Percentiles rank a stretch among this genome's conserved stretches.
Evolutionary conservation across 2,888 invertebrate species (phyloP).

Genomic region (Ephialtes manifestator): DNA sequence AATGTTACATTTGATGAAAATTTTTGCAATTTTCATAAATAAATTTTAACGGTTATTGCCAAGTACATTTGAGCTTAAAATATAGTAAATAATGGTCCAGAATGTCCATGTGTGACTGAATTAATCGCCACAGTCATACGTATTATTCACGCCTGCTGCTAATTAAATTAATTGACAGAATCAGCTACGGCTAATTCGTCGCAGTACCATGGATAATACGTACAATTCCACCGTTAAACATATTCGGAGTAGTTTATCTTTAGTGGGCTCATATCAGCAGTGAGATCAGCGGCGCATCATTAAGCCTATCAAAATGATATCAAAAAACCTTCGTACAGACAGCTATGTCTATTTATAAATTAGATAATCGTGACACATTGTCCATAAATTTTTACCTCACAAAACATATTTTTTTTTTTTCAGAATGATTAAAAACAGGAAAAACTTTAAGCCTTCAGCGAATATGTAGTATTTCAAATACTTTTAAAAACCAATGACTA

Average conservation of each 20-base stretch:
- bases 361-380: constrained; percentile 7
- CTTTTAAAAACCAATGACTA: too few relatives aligned
- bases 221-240: background rate
- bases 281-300: constrained; percentile 1
- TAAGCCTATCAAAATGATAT: background rate
- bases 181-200: constrained; percentile 25
- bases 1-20: background rate
- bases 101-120: background rate
- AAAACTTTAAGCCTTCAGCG: background rate
- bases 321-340: background rate
- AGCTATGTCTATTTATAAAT: background rate
- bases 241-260: background rate
- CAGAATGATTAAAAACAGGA: background rate
- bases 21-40: background rate
- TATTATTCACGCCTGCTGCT: background rate
- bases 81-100: background rate
- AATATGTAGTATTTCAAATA: background rate
- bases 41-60: background rate
- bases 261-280: background rate
- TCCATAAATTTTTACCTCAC: background rate
- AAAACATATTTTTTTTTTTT: background rate
- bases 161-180: constrained; percentile 61
- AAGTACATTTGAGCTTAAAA: background rate
- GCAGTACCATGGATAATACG: background rate
- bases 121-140: background rate